A percentile compares a stretch with the other conserved stretches of the same genome.
These are phyloP conservation scores for Batillaria attramentaria DNA, from an alignment of 1,140 invertebrate species.

Conservation along the genomic window DNA sequence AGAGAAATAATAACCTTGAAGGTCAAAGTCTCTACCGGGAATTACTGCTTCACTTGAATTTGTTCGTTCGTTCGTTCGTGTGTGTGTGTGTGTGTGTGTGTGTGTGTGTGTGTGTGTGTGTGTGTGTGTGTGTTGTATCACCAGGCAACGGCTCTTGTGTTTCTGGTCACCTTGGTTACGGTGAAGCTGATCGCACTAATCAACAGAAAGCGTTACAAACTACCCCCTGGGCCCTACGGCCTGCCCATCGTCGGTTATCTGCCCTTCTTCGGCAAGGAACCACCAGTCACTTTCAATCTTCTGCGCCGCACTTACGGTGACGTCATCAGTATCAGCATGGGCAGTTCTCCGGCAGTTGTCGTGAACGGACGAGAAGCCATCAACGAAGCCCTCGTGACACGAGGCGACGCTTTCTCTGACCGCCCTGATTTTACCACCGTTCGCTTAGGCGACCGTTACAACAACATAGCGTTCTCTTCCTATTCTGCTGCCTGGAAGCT, in stretches of 20 bases:
- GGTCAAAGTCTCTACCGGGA: no score
- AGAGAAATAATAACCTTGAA: no score
- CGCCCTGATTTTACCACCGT: constrained; percentile 42
- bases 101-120: no score
- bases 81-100: no score
- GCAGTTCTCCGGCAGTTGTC: constrained; percentile 44
- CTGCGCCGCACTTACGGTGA: constrained; percentile 45
- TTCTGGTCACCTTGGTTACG: background rate
- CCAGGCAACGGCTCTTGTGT: background rate
- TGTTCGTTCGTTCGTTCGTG: no score
- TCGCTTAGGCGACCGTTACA: constrained; percentile 23
- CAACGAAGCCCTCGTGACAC: constrained; percentile 37
- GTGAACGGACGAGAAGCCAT: constrained; percentile 45
- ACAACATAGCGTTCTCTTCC: constrained; percentile 29
- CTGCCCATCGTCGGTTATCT: constrained; percentile 55
- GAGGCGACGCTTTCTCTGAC: constrained; percentile 45
- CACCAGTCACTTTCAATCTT: constrained; percentile 22
- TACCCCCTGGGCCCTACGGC: constrained; percentile 51
- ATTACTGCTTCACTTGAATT: no score
- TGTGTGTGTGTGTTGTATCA: no score
- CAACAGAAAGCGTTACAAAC: constrained; percentile 1
- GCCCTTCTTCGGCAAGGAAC: constrained; percentile 45
- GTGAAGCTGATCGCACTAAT: background rate
- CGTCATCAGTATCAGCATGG: constrained; percentile 47
- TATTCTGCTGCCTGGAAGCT: constrained; percentile 31